phyloP scores from a whole-genome alignment of 2,113 vertebrate genomes.

The Bostrychus sinensis region DNA sequence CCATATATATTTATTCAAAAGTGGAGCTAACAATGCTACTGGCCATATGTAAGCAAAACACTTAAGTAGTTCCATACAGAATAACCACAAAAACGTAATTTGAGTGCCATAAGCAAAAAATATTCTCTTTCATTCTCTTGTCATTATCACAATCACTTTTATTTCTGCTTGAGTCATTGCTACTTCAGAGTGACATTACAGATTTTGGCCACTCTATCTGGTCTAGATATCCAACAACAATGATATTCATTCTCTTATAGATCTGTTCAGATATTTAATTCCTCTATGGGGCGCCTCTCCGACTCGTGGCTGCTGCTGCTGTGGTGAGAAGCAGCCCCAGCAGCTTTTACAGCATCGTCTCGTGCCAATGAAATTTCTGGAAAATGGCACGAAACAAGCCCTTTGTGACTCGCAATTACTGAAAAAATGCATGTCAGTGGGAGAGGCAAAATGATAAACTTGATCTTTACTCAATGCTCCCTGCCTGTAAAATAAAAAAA shows the following conservation, averaged over 20 bases:
- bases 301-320: conserved; percentile 44
- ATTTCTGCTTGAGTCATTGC: neutral
- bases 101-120: too few species aligned
- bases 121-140: too few species aligned
- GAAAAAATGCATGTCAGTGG: conserved; percentile 48
- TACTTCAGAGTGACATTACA: neutral
- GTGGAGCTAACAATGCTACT: too few species aligned
- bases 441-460: conserved; percentile 5
- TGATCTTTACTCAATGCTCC: neutral
- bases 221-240: neutral
- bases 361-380: conserved; percentile 39
- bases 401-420: conserved; percentile 56
- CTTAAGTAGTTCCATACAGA: too few species aligned
- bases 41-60: too few species aligned
- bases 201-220: neutral
- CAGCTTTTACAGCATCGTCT: conserved; percentile 40
- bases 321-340: conserved; percentile 34
- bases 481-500: neutral
- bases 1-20: too few species aligned
- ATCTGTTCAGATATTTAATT: conserved; percentile 1
- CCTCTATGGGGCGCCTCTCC: conserved; percentile 12
- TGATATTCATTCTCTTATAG: conserved; percentile 7
- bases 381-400: conserved; percentile 28
- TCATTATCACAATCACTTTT: too few species aligned
- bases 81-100: too few species aligned